Base-by-base conservation (phyloP, 2,113 vertebrate species). In the Trogon melanurus region DNA sequence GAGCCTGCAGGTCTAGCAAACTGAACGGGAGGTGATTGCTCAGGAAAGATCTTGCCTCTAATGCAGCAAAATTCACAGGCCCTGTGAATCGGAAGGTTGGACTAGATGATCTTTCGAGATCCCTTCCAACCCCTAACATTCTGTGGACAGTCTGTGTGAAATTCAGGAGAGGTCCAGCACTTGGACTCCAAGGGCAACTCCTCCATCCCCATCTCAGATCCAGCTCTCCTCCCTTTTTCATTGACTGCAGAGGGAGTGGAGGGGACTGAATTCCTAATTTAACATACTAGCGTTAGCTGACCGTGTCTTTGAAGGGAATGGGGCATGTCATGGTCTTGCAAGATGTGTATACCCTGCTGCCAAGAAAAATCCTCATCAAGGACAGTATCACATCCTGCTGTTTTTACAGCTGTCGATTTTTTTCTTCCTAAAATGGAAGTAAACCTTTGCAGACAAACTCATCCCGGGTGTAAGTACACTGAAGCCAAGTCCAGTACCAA, bases 401-500 rank as follows among this genome's bases (percentile, higher is more conserved):
- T 15, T 95, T 96, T 75, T 34, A 84, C 79, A 93, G 86, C 82
- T 94, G 88, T 80, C 93, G 92, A 53, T 79, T 95, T 50, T 89
- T 95, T 91, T 78, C 85, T 95, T 92, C 93, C 85, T 79, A 92
- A 95, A 95, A 91, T 89, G 92, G 93, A 96, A 97, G 83, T 76
- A 85, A 93, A 92, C 65, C 58, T 85, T 93, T 93, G 69, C 76
- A 85, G 84, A 85, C 84, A 92, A 93, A 79, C 88, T 74, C 72
- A 94, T 58, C 79, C 51, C 64, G 89, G 61, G 78, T 96, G 83
- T 93, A 83, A 96, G 76, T 10, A 87, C 80, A 81, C 72, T 26
- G 36, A 94, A 91, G 91, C 76, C 84, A 94, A 96, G 92, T 50
- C 93, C 93, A 85, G 85, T 84, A 65, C 93, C 93, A 96, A 94